Base-by-base conservation (phyloP, 2,797 vertebrate species). In the Girardinus metallicus region DNA sequence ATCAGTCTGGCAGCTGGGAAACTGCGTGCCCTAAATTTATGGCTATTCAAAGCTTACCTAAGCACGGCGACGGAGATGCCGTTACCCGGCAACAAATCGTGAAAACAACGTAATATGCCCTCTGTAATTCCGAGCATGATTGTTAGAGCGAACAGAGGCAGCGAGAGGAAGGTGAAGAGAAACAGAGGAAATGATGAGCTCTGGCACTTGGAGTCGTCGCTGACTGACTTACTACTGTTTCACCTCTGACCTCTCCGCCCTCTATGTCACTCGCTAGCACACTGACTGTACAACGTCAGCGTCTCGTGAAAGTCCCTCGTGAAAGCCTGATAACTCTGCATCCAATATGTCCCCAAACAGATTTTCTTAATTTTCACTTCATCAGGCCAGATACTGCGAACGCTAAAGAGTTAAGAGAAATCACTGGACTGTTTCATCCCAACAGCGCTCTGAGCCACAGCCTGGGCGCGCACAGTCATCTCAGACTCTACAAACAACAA, bases 21-120 rank as follows among this genome's bases (percentile, higher is more conserved):
- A 88, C 85, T 79, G 81, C 83, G 80, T 68, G 72, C 74, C 76
- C 78, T 82, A 87, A 92, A 94, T 94, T 92, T 91, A 87, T 60
- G 74, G 80, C 88, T 84, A 77, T 89, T 93, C 83, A 81, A 86
- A 84, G 85, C 89, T 85, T 77, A 80, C 78, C 87, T 64, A 80
- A 83, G 84, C 78, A 79, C 74, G 53, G 77, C 36, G 26, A 74
- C 81, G 83, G 81, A 79, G 70, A 74, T 80, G 55, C 76, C 74
- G 83, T 92, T 84, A 86, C 82, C 84, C 80, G 76, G 92, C 88
- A 92, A 87, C 90, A 86, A 80, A 71, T 80, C 62, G 43, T 34
- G n/a, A 83, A 85, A 90, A 85, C 85, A 89, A 81, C 79, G 62
- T 84, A 89, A 85, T 77, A 75, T 74, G 82, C 68, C 64, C 34